Base-by-base conservation (phyloP, 2,797 vertebrate species). In the Periparus ater region DNA sequence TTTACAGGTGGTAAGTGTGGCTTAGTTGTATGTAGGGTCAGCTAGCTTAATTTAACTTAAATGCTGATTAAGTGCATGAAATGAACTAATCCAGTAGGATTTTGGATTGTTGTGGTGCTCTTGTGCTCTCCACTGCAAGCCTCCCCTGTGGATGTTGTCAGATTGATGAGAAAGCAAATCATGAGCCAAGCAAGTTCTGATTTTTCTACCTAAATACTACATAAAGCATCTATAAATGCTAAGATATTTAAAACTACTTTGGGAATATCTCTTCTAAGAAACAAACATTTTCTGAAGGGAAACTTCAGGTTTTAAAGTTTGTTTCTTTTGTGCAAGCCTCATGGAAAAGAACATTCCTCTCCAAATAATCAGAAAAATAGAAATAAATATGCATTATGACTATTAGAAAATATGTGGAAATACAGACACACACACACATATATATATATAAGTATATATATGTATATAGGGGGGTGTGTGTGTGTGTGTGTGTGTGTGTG, bases 341-440 rank as follows among this genome's bases (percentile, higher is more conserved):
- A 16, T 10, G 2, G 17, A 80, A 79, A 88, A 82, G 5, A 26
- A 36, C 3, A 14, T 6, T 47, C 1, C 6, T 42, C 34, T 70
- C 29, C 22, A 71, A 48, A 62, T 21, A 58, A 58, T 44, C 13
- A 27, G 7, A 40, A 58, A 80, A 45, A 13, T 34, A 40, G 9
- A 36, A 27, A 48, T 21, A 34, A 34, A 42, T 58, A 7, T 8
- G 4, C 0, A 19, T 40, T 45, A 18, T 32, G 27, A 65, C 18
- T 40, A 40, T 44, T 38, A 21, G 22, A 51, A 82, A 38, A 40
- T 27, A 57, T 3, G 10, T 50, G 19, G 12, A 62, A 61, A 53
- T 44, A 45, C 1, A 50, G 5, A 50, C 5, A 36, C 4, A 20
- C 34, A 47, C 0, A 48, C 4, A 29, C 2, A 23, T 3, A 29